Evolutionary conservation across 2,113 vertebrate genomes (phyloP).

Genomic region (Cyanoderma ruficeps): DNA sequence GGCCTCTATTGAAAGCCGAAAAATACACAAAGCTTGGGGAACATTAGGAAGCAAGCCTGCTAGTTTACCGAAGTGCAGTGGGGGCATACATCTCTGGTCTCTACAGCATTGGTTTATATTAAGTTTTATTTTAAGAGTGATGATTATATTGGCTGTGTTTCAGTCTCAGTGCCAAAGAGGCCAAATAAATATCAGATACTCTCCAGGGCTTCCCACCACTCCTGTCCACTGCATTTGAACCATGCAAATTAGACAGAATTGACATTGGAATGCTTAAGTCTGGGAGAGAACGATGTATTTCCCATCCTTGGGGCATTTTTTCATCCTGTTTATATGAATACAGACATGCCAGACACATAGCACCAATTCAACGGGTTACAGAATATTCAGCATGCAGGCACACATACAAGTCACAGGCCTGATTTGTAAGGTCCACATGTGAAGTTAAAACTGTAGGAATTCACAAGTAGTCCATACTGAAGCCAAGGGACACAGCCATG

Average conservation of each 20-base stretch:
- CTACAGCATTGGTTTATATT: constrained; percentile 32
- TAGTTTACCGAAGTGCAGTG: constrained; percentile 19
- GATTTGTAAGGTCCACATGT: not conserved
- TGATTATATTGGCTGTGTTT: constrained; percentile 41
- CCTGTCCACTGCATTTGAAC: constrained; percentile 8
- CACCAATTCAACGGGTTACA: not conserved
- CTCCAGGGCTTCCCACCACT: constrained; percentile 11
- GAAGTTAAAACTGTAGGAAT: not conserved
- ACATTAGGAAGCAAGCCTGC: constrained; percentile 18
- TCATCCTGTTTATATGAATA: constrained; percentile 17
- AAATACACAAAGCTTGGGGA: constrained; percentile 14
- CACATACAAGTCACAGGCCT: not conserved
- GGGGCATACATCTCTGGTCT: not conserved
- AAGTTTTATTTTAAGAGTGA: constrained; percentile 48
- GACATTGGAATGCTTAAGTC: constrained; percentile 30
- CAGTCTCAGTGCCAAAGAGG: constrained; percentile 12
- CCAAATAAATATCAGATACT: constrained; percentile 44
- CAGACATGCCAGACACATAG: not conserved
- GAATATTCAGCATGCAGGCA: not conserved
- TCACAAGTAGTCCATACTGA: not conserved
- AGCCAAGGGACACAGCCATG: not conserved
- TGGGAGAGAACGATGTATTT: not conserved
- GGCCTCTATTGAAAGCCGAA: constrained; percentile 22
- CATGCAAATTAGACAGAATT: constrained; percentile 33
- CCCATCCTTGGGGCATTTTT: constrained; percentile 23